These are phyloP conservation scores for Rhopilema esculentum DNA, from an alignment of 30 jellyfish, hydroid and myxozoan genomes.

Conservation along the genomic window DNA sequence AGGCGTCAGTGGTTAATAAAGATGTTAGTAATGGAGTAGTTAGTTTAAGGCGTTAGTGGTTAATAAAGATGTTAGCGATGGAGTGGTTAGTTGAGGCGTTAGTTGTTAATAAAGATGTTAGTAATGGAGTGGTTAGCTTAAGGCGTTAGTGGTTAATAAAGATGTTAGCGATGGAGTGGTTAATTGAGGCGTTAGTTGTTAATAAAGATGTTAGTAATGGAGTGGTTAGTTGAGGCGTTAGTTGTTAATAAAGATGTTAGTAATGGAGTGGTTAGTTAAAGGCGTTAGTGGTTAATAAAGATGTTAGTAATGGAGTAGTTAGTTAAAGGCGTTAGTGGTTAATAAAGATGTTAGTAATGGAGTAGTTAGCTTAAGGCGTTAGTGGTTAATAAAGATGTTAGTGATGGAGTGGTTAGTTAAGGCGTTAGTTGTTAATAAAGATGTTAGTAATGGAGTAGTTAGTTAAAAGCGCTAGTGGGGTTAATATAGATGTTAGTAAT, in stretches of 20 bases:
- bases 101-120: background rate
- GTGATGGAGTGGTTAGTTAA: background rate
- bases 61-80: background rate
- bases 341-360: background rate
- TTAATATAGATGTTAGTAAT: background rate
- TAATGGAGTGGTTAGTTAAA: background rate
- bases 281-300: background rate
- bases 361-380: background rate
- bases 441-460: background rate
- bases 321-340: background rate
- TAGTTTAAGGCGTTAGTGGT: background rate
- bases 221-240: background rate
- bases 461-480: background rate
- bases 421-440: background rate
- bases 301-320: background rate
- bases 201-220: background rate
- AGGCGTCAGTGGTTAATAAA: background rate
- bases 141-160: constrained; percentile 2
- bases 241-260: no score
- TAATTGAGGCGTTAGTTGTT: constrained; percentile 10
- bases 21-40: background rate
- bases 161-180: background rate
- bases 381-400: background rate
- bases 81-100: constrained; percentile 2
- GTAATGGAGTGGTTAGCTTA: no score